phyloP scores from a whole-genome alignment of 2,888 invertebrate genomes.

The Agrilus cyanescens region DNA sequence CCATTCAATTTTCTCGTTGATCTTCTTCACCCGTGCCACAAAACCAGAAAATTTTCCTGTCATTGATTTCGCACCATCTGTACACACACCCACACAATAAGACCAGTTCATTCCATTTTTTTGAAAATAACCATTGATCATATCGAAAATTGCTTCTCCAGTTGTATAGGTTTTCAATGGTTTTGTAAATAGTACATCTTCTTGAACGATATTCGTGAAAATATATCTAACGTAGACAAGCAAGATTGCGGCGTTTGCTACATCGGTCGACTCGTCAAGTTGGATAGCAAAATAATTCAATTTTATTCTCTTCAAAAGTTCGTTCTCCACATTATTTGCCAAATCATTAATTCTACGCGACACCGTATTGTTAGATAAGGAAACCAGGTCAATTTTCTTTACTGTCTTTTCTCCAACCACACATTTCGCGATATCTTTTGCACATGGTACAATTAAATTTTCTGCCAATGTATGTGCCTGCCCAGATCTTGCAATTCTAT shows the following conservation, averaged over 20 bases:
- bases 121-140: slow-evolving; percentile 15
- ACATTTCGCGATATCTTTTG: slow-evolving; percentile 19
- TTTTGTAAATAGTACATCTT: slow-evolving; percentile 1
- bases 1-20: slow-evolving; percentile 7
- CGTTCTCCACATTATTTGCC: no score
- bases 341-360: slow-evolving; percentile 22
- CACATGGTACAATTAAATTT: slow-evolving; percentile 17
- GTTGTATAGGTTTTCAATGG: slow-evolving; percentile 9
- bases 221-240: slow-evolving; percentile 5
- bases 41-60: slow-evolving; percentile 13
- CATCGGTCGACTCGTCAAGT: slow-evolving; percentile 2
- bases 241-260: slow-evolving; percentile 1
- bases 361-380: slow-evolving; percentile 24
- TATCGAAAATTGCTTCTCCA: slow-evolving; percentile 16
- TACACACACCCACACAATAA: slow-evolving; percentile 17
- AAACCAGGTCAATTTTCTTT: slow-evolving; percentile 22
- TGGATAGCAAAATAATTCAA: slow-evolving; percentile 2
- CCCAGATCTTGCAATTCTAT: slow-evolving; percentile 5
- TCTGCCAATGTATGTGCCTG: slow-evolving; percentile 24
- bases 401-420: slow-evolving; percentile 23
- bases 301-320: no score
- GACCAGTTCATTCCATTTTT: slow-evolving; percentile 15
- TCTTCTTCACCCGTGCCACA: slow-evolving; percentile 7
- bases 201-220: slow-evolving; percentile 2
- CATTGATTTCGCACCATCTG: slow-evolving; percentile 17